Evolutionary conservation across 2,797 vertebrate genomes (phyloP).

Genomic region (Urosaurus nigricauda): DNA sequence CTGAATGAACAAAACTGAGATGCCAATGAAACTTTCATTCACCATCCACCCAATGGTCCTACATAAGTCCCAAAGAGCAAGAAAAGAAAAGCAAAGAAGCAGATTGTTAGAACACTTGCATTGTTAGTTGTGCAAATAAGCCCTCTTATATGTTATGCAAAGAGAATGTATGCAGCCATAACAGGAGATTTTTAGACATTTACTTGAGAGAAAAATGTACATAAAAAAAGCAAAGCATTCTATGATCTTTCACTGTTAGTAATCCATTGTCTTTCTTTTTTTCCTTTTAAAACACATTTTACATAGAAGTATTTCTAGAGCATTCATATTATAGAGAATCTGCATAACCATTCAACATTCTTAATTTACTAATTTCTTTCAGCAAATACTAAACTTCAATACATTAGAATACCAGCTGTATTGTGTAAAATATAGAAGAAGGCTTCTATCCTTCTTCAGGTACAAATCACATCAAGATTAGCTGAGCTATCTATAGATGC

Average conservation of each 20-base stretch:
- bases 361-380: neutral
- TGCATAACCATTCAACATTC: neutral
- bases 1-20: conserved; percentile 46
- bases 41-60: conserved; percentile 29
- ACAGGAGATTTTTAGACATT: neutral
- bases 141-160: neutral
- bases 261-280: neutral
- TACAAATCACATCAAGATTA: neutral
- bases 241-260: neutral
- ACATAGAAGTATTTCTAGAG: neutral
- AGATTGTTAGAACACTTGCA: neutral
- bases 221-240: neutral
- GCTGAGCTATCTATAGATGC: neutral
- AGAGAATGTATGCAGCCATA: neutral
- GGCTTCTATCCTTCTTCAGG: neutral
- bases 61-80: conserved; percentile 28
- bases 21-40: conserved; percentile 60
- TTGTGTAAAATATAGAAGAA: no score
- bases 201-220: neutral
- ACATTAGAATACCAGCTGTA: neutral
- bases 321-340: neutral
- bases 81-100: neutral
- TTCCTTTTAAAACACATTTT: neutral
- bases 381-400: neutral
- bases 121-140: conserved; percentile 1